Conservation (phyloP, 1,140 invertebrate genomes). For the Neodiprion fabricii region DNA sequence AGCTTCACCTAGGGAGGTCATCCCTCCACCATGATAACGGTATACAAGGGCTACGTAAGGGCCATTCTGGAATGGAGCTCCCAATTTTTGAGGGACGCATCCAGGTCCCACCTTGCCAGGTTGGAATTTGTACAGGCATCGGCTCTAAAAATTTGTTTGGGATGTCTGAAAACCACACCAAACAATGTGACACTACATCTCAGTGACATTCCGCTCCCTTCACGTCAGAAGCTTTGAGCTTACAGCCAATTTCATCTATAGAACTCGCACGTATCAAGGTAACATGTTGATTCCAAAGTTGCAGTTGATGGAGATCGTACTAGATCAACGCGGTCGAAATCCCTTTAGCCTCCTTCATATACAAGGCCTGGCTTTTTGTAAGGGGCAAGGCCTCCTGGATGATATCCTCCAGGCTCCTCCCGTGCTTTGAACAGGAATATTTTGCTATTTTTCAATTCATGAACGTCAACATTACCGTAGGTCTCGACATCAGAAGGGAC, state of each 20-base stretch:
- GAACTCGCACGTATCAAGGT: too few relatives aligned
- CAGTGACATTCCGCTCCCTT: neutral
- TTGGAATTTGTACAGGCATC: neutral
- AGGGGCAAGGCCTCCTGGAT: neutral
- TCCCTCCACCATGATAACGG: conserved; percentile 14
- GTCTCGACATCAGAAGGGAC: neutral
- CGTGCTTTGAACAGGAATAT: neutral
- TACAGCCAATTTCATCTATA: neutral
- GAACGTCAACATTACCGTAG: neutral
- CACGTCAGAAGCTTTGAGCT: neutral
- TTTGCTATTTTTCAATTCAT: neutral
- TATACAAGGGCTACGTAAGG: conserved; percentile 31
- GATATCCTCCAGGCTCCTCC: neutral
- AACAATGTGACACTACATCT: neutral
- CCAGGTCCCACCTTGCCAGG: neutral
- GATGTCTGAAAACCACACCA: conserved; percentile 12
- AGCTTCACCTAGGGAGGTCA: conserved; percentile 26
- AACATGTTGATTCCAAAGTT: neutral
- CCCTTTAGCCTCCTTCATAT: neutral
- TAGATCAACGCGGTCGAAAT: neutral
- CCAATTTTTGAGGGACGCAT: neutral
- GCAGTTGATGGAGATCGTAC: neutral
- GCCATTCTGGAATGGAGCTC: conserved; percentile 29
- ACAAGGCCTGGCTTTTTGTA: neutral
- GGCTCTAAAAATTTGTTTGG: conserved; percentile 9